A percentile compares a stretch with the other conserved stretches of the same genome.
Evolutionary conservation across 35 echinoderm and acorn worm species (phyloP).

Genomic region (Apostichopus parvimensis): DNA sequence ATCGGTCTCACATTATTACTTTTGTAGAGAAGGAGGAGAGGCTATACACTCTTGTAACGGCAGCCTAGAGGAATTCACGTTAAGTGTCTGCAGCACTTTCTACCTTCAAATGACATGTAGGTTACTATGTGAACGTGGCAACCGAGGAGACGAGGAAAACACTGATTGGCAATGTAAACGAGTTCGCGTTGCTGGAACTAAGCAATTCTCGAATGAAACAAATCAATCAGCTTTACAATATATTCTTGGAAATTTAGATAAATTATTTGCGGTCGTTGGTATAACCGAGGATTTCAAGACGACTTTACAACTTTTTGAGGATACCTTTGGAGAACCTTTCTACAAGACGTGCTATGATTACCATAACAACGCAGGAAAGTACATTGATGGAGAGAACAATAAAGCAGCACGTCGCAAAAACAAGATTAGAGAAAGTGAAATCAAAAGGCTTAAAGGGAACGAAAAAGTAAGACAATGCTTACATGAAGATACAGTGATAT

Average conservation of each 20-base stretch:
- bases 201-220: not conserved
- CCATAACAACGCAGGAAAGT: not conserved
- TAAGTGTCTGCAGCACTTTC: not conserved
- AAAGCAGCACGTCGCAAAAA: not conserved
- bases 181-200: not conserved
- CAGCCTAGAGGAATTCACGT: not conserved
- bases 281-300: not conserved
- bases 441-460: not conserved
- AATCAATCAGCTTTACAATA: not conserved
- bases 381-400: not conserved
- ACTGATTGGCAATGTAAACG: not conserved
- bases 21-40: not conserved
- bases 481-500: not conserved
- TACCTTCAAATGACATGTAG: not conserved
- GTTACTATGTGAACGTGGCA: not conserved
- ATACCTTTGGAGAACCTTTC: not conserved
- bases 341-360: not conserved
- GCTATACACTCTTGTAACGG: not conserved
- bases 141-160: not conserved
- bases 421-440: not conserved
- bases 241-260: not conserved
- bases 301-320: not conserved
- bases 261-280: slow-evolving; percentile 5
- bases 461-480: not conserved
- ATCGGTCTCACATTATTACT: not conserved